phyloP scores from a whole-genome alignment of 2,888 invertebrate genomes.

The Hartigia nigra region DNA sequence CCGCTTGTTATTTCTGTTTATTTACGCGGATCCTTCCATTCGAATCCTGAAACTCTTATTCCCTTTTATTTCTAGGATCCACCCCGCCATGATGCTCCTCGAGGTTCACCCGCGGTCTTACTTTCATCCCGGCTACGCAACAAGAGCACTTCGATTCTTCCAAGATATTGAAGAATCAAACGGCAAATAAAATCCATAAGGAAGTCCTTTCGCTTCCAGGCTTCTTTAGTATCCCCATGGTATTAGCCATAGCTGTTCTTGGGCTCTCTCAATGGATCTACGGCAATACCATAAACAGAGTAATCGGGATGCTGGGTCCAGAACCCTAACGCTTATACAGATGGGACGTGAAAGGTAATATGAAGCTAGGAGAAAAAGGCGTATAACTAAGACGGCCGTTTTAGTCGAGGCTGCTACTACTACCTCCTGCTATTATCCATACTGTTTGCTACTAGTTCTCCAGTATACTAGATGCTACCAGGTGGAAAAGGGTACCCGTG shows the following conservation, averaged over 20 bases:
- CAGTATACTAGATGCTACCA: not conserved
- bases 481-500: not conserved
- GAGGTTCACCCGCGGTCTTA: conserved; percentile 17
- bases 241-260: not conserved
- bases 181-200: not conserved
- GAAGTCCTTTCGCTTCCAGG: not conserved
- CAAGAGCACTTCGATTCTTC: not conserved
- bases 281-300: not conserved
- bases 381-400: not conserved
- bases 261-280: not conserved
- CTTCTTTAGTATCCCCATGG: not conserved
- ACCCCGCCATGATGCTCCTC: conserved; percentile 7
- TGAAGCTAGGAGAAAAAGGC: not conserved
- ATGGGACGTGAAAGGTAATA: not conserved
- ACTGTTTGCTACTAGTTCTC: not conserved
- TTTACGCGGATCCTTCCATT: conserved; percentile 43
- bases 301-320: not conserved
- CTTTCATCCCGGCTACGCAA: conserved; percentile 8
- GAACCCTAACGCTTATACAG: not conserved
- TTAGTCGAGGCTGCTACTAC: not conserved
- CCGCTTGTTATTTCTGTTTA: conserved; percentile 45
- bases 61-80: conserved; percentile 19
- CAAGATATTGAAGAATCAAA: not conserved
- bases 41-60: conserved; percentile 5
- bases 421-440: not conserved